These are phyloP conservation scores for Spisula solida DNA, from an alignment of 2,888 invertebrate species.

Conservation along the genomic window DNA sequence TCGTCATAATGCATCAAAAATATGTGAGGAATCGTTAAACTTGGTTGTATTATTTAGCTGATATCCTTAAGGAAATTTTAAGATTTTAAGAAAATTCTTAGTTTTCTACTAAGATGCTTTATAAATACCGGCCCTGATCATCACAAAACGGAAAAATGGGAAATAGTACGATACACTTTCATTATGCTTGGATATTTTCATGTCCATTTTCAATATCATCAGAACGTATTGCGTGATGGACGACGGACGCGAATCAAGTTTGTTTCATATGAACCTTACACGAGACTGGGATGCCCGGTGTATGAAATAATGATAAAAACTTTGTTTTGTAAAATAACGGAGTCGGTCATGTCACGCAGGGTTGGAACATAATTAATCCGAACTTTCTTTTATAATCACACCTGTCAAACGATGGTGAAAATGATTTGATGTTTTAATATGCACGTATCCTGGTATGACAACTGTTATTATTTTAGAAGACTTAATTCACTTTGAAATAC, in stretches of 20 bases:
- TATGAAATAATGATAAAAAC: background rate
- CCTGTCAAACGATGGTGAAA: conserved; percentile 13
- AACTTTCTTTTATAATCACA: background rate
- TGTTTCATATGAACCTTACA: background rate
- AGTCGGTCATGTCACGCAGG: conserved; percentile 18
- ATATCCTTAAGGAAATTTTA: too few relatives aligned
- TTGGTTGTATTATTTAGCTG: too few relatives aligned
- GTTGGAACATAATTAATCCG: conserved; percentile 10
- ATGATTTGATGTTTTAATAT: conserved; percentile 28
- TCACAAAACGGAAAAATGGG: too few relatives aligned
- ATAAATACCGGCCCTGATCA: too few relatives aligned
- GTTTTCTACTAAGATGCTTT: too few relatives aligned
- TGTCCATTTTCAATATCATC: background rate
- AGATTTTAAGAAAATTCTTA: too few relatives aligned
- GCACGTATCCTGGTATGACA: conserved; percentile 3
- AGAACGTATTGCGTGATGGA: background rate
- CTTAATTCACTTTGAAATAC: conserved; percentile 28
- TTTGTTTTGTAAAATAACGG: background rate
- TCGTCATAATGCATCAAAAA: too few relatives aligned
- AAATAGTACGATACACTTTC: too few relatives aligned
- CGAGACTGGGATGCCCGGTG: conserved; percentile 2
- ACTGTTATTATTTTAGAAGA: conserved; percentile 14
- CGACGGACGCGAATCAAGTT: background rate
- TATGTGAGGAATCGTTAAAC: too few relatives aligned
- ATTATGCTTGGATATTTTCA: background rate